phyloP scores from a whole-genome alignment of 2,888 invertebrate species.

The Rhimphoctona megacephalus region DNA sequence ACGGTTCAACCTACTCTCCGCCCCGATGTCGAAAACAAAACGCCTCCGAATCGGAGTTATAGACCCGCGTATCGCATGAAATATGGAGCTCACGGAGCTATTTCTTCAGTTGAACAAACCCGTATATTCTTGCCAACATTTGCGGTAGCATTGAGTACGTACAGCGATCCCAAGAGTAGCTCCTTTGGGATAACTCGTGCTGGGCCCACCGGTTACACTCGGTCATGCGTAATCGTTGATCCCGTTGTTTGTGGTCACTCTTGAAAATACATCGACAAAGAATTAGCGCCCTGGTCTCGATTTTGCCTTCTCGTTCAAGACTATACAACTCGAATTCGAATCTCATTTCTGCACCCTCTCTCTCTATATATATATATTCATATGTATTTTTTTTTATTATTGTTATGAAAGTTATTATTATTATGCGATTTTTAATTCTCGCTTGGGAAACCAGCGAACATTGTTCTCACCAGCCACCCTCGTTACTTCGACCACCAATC shows the following conservation, averaged over 20 bases:
- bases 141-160: background rate
- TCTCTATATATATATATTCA: constrained; percentile 29
- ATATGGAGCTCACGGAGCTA: background rate
- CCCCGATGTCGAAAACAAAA: constrained; percentile 83
- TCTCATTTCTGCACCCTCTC: constrained; percentile 55
- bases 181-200: constrained; percentile 67
- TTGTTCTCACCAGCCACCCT: constrained; percentile 71
- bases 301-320: constrained; percentile 53
- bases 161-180: constrained; percentile 46
- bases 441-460: constrained; percentile 74
- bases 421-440: constrained; percentile 68
- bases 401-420: constrained; percentile 52
- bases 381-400: constrained; percentile 51
- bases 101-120: constrained; percentile 29
- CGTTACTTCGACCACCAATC: constrained; percentile 6
- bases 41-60: constrained; percentile 82
- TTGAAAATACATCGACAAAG: constrained; percentile 75
- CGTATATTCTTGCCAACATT: constrained; percentile 9
- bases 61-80: constrained; percentile 73
- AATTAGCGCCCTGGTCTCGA: constrained; percentile 72
- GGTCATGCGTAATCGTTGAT: constrained; percentile 80
- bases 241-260: constrained; percentile 84
- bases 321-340: constrained; percentile 22
- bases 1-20: constrained; percentile 83
- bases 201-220: constrained; percentile 76